Conservation (phyloP, 2,113 vertebrate species). For the Delphinapterus leucas region DNA sequence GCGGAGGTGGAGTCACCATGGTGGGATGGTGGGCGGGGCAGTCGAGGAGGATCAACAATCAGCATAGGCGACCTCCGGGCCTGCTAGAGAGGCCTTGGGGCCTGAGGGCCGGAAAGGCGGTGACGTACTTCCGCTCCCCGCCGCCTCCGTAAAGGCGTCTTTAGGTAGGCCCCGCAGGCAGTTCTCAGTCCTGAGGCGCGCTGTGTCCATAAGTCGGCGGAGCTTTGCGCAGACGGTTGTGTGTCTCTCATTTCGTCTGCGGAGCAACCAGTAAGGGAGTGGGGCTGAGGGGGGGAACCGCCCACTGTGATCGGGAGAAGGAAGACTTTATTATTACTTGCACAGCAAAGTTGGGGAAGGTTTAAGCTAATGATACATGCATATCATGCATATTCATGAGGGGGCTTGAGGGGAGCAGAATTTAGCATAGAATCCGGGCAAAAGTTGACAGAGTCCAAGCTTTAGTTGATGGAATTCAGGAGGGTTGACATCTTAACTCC, state of each 20-base stretch:
- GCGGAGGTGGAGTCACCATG: rapidly evolving
- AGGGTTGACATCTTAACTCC: no score
- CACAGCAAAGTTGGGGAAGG: no score
- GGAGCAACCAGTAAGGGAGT: not conserved
- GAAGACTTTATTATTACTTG: no score
- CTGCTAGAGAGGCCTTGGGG: not conserved
- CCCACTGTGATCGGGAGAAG: no score
- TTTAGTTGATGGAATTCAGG: no score
- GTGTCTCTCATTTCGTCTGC: rapidly evolving
- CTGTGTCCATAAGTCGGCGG: rapidly evolving
- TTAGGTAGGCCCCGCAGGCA: rapidly evolving
- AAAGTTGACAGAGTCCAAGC: no score
- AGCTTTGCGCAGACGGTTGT: rapidly evolving
- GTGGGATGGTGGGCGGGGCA: rapidly evolving
- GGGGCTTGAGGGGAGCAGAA: no score
- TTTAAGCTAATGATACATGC: no score
- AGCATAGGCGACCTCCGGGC: rapidly evolving
- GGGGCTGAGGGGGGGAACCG: no score
- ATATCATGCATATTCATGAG: no score
- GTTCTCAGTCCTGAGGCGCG: rapidly evolving
- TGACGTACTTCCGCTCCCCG: not conserved
- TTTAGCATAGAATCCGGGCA: no score
- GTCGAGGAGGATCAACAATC: not conserved
- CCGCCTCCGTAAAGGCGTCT: rapidly evolving
- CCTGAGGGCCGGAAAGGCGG: rapidly evolving